phyloP scores from a whole-genome alignment of 2,888 invertebrate genomes.

The Acleris cristana region DNA sequence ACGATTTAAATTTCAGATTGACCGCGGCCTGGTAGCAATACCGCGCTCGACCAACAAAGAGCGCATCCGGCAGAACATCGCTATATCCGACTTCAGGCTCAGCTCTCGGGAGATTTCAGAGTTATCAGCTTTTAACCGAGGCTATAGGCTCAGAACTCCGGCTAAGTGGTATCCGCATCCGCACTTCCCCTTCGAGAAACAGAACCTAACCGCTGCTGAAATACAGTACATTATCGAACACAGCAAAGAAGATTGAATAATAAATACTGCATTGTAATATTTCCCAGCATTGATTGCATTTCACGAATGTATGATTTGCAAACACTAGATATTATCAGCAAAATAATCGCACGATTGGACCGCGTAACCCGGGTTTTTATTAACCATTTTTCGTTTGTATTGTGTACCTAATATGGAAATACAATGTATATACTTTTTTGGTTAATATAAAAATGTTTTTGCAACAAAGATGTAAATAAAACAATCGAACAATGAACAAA shows the following conservation, averaged over 20 bases:
- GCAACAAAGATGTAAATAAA: too few species aligned
- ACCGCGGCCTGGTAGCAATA: conserved; percentile 82
- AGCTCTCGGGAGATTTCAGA: conserved; percentile 75
- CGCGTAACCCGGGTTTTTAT: too few species aligned
- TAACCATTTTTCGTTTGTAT: too few species aligned
- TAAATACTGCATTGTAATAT: conserved; percentile 17
- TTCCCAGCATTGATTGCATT: conserved; percentile 14
- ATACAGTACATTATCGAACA: conserved; percentile 64
- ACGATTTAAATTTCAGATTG: conserved; percentile 64
- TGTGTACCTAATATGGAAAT: too few species aligned
- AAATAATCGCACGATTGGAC: not conserved
- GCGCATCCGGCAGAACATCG: conserved; percentile 82
- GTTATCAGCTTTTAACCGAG: conserved; percentile 78
- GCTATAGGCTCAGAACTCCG: conserved; percentile 69
- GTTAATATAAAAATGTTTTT: too few species aligned
- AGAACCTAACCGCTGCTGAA: conserved; percentile 61
- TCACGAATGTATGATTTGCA: conserved; percentile 1
- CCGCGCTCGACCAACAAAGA: conserved; percentile 84
- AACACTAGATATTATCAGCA: not conserved
- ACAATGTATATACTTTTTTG: too few species aligned
- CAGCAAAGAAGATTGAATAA: conserved; percentile 64
- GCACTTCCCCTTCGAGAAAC: conserved; percentile 71
- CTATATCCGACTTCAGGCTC: conserved; percentile 83
- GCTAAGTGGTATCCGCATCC: conserved; percentile 73
- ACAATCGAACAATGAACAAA: conserved; percentile 4